phyloP scores from a whole-genome alignment of 2,797 vertebrate genomes.

The Atherinosoma microstoma region DNA sequence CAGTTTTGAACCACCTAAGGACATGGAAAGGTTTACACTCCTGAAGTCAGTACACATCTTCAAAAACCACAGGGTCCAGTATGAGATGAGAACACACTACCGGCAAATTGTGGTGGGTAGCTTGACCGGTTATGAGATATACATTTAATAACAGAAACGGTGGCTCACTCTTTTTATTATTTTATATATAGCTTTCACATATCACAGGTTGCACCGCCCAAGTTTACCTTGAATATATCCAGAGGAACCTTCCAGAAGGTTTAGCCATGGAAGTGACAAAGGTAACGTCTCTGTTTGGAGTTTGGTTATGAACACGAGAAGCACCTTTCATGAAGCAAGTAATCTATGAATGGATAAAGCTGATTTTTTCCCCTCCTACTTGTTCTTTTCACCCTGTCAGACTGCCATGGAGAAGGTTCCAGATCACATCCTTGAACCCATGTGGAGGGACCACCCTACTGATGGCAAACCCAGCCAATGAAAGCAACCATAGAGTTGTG shows the following conservation, averaged over 20 bases:
- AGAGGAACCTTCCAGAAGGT: constrained; percentile 96
- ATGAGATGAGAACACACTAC: constrained; percentile 97
- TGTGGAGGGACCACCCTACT: constrained; percentile 84
- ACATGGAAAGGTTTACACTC: constrained; percentile 89
- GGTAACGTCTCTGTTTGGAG: constrained; percentile 65
- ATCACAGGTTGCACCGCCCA: constrained; percentile 90
- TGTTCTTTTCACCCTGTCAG: constrained; percentile 74
- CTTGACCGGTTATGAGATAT: not conserved
- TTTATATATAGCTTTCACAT: constrained; percentile 81
- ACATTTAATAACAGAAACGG: not conserved
- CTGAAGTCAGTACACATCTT: constrained; percentile 97
- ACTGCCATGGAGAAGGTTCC: constrained; percentile 89
- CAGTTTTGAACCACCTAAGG: constrained; percentile 88
- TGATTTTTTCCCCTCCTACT: not conserved
- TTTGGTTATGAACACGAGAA: not conserved
- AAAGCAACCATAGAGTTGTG: constrained; percentile 43
- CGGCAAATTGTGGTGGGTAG: constrained; percentile 87
- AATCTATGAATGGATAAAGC: not conserved
- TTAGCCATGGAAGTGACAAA: constrained; percentile 95
- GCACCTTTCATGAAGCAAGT: not conserved
- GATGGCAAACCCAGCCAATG: constrained; percentile 72
- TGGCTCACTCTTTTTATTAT: constrained; percentile 3
- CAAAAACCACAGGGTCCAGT: constrained; percentile 97
- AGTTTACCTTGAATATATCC: constrained; percentile 95
- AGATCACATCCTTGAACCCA: constrained; percentile 89